Percentiles rank a stretch among this genome's conserved stretches.
phyloP scores from a whole-genome alignment of 2,888 invertebrate species.

The Cetonia aurata region DNA sequence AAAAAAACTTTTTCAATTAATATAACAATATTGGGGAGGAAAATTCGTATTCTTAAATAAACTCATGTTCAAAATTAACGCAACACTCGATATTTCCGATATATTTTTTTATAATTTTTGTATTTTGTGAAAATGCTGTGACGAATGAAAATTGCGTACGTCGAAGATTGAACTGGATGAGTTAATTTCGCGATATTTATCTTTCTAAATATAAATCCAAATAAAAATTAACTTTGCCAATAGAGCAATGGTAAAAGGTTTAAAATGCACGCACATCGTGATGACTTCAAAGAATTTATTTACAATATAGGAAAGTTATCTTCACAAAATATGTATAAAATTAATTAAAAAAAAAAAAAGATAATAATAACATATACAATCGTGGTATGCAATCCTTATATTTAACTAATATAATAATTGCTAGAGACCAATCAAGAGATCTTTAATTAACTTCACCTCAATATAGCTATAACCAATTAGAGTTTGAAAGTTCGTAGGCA shows the following conservation, averaged over 20 bases:
- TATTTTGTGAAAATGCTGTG: no score
- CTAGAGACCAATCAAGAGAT: slow-evolving; percentile 38
- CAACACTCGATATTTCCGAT: no score
- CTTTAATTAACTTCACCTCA: slow-evolving; percentile 25
- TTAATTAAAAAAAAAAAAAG: slow-evolving; percentile 26
- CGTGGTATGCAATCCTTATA: slow-evolving; percentile 16
- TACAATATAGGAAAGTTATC: slow-evolving; percentile 30
- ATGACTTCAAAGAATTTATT: slow-evolving; percentile 31
- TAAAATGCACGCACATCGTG: slow-evolving; percentile 14
- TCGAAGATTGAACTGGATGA: no score
- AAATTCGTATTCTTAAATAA: no score
- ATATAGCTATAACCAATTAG: slow-evolving; percentile 34
- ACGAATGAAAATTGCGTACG: no score
- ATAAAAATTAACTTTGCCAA: no score
- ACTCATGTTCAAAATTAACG: no score
- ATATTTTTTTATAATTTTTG: no score
- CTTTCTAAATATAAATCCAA: no score
- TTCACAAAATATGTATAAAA: slow-evolving; percentile 31
- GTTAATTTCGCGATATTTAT: no score
- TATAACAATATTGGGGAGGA: no score
- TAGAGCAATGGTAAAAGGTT: slow-evolving; percentile 13
- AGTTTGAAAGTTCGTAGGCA: slow-evolving; percentile 12
- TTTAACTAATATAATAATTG: slow-evolving; percentile 16
- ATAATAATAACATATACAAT: slow-evolving; percentile 20
- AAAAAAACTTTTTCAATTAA: no score